phyloP scores from a whole-genome alignment of 2,113 vertebrate species.

The Calonectris borealis region DNA sequence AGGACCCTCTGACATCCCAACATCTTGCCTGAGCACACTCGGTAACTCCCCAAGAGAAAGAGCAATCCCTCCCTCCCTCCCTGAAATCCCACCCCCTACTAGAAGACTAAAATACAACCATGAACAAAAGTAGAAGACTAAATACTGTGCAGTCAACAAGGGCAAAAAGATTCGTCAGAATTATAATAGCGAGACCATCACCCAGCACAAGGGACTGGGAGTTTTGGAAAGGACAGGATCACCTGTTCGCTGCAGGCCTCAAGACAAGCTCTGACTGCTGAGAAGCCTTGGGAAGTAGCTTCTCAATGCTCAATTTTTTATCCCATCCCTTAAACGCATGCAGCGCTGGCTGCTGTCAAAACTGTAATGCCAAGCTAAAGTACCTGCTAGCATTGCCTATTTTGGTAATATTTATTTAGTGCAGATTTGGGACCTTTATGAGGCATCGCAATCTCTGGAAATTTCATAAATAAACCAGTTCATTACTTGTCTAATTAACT shows the following conservation, averaged over 20 bases:
- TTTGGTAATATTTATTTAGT: background rate
- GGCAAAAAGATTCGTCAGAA: background rate
- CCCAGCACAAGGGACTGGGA: background rate
- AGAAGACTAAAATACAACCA: background rate
- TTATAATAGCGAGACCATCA: rapidly evolving
- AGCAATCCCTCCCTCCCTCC: too few species aligned
- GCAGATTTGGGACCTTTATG: background rate
- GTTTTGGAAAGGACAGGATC: background rate
- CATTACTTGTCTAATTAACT: background rate
- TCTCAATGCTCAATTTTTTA: background rate
- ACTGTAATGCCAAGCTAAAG: background rate
- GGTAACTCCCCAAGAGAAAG: background rate
- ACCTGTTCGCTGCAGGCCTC: background rate
- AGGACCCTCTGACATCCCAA: background rate
- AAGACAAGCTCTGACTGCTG: background rate
- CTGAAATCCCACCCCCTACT: background rate
- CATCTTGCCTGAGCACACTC: background rate
- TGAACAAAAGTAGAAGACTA: background rate
- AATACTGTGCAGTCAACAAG: background rate
- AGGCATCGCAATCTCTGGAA: background rate
- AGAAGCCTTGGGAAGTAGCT: background rate
- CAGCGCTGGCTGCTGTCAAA: background rate
- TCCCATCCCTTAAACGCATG: background rate
- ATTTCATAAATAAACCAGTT: background rate
- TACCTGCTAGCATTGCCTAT: background rate